These are phyloP conservation scores for Eupithecia subumbrata DNA, from an alignment of 2,888 invertebrate species.

Conservation along the genomic window DNA sequence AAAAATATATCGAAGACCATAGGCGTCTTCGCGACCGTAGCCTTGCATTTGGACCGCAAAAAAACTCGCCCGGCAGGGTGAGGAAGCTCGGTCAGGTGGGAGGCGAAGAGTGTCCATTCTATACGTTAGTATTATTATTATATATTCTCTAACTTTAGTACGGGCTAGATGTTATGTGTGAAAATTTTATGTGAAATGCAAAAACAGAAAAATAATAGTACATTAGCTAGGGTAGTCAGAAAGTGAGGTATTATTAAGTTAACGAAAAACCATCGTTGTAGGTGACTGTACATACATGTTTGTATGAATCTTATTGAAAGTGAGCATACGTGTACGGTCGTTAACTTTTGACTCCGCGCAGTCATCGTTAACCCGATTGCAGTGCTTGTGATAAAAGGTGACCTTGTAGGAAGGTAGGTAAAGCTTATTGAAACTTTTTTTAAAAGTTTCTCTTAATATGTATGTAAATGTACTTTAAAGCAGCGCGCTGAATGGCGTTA, in stretches of 20 bases:
- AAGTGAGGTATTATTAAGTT: not conserved
- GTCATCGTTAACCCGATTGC: constrained; percentile 17
- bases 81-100: too few relatives aligned
- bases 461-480: not conserved
- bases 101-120: too few relatives aligned
- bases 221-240: not conserved
- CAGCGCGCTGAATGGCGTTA: not conserved
- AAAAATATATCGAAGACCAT: too few relatives aligned
- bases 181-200: too few relatives aligned
- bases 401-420: constrained; percentile 8
- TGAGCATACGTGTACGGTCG: constrained; percentile 12
- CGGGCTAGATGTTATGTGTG: too few relatives aligned
- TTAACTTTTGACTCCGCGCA: constrained; percentile 22
- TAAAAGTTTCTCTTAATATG: constrained; percentile 6
- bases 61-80: too few relatives aligned
- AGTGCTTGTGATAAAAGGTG: constrained; percentile 9
- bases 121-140: too few relatives aligned
- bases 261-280: not conserved
- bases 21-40: too few relatives aligned
- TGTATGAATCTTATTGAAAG: constrained; percentile 16
- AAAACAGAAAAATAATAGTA: too few relatives aligned
- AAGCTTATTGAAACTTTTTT: constrained; percentile 15
- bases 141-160: too few relatives aligned
- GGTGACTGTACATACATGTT: not conserved
- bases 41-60: too few relatives aligned